Evolutionary conservation across 2,888 invertebrate species (phyloP).

Genomic region (Nycteola revayana): DNA sequence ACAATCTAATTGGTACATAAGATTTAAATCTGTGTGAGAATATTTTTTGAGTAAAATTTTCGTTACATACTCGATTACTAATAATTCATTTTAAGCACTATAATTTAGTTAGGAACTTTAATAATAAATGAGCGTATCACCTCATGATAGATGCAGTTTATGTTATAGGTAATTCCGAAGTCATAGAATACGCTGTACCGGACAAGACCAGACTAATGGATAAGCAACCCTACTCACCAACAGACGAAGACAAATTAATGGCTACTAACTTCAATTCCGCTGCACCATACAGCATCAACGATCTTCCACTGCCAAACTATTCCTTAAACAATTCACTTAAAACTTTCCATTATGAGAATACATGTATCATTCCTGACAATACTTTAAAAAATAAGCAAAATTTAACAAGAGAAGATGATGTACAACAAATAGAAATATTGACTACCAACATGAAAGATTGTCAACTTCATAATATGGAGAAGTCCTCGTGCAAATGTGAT

Average conservation of each 20-base stretch:
- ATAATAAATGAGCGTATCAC: neutral
- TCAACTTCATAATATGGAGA: constrained; percentile 70
- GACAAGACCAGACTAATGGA: constrained; percentile 74
- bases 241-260: constrained; percentile 75
- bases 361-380: constrained; percentile 72
- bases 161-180: constrained; percentile 66
- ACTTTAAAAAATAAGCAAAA: constrained; percentile 70
- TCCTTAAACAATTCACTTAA: constrained; percentile 80
- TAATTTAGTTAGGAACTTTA: too few species aligned
- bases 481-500: constrained; percentile 70
- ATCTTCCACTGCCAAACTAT: constrained; percentile 82
- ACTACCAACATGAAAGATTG: constrained; percentile 74
- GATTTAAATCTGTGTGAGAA: too few species aligned
- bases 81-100: too few species aligned
- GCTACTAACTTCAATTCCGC: constrained; percentile 67
- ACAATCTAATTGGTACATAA: too few species aligned
- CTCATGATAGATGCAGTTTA: constrained; percentile 34
- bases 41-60: too few species aligned
- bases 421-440: constrained; percentile 72
- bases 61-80: too few species aligned
- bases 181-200: constrained; percentile 78
- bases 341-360: constrained; percentile 76
- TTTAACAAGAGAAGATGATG: constrained; percentile 69
- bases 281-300: constrained; percentile 64
- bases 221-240: constrained; percentile 74